phyloP scores from a whole-genome alignment of 2,888 invertebrate species.

The Protonemura montana region DNA sequence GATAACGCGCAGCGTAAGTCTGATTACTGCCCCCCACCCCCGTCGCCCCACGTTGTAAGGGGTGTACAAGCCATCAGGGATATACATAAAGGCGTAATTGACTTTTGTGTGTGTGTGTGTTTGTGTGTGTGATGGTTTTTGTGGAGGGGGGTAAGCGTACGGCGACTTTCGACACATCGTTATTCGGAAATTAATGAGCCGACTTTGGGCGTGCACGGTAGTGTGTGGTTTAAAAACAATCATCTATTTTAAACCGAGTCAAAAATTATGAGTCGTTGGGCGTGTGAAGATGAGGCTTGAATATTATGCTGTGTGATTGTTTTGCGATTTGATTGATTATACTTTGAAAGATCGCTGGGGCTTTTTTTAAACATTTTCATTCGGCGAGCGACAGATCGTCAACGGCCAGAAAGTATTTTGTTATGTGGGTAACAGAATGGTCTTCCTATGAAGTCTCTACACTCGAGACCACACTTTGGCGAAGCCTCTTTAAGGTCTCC shows the following conservation, averaged over 20 bases:
- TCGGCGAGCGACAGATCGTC: background rate
- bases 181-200: slow-evolving; percentile 35
- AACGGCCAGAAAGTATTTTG: background rate
- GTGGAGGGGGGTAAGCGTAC: background rate
- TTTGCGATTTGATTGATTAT: background rate
- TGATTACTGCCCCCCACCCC: background rate
- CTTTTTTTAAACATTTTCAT: background rate
- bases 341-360: background rate
- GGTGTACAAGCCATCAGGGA: background rate
- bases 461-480: no score
- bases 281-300: background rate
- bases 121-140: background rate
- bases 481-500: background rate
- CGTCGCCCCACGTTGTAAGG: background rate
- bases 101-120: background rate
- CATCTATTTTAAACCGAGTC: background rate
- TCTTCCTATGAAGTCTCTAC: background rate
- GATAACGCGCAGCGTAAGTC: background rate
- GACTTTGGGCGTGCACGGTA: slow-evolving; percentile 20
- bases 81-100: background rate
- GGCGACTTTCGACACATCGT: slow-evolving; percentile 17
- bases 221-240: slow-evolving; percentile 12
- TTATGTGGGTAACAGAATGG: background rate
- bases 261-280: background rate
- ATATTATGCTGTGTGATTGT: background rate